Base-by-base conservation (phyloP, 2,113 vertebrate species). In the Excalfactoria chinensis region DNA sequence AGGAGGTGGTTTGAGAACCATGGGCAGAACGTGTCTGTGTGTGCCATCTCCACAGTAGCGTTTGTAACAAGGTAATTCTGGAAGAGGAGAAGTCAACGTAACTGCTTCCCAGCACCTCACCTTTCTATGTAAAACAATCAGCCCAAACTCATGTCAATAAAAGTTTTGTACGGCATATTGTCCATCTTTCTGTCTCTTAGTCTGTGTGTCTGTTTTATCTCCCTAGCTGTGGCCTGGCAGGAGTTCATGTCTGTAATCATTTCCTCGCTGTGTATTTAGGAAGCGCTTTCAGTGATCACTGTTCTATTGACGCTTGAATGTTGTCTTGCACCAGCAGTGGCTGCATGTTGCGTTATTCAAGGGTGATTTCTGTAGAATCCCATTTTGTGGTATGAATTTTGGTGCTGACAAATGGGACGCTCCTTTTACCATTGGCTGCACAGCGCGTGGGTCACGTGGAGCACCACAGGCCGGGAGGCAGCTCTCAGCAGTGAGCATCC, bases 91-190 rank as follows among this genome's bases (percentile, higher is more conserved):
- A 58, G 55, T 62, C 93, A 81, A 34, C 35, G 34, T 48, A 84
- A 53, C 81, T 68, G 40, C 73, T 91, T 78, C 78, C 75, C 56
- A 44, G 64, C 0, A 5, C 69, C 79, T 86, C 76, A 48, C 71
- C 90, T 91, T 83, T 92, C 15, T 83, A 51, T 91, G 85, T 96
- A 92, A 80, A 79, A 79, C 84, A 44, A 48, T 72, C 73, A 77
- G 89, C 40, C 82, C 76, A 91, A 91, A 85, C 62, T 96, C 87
- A 86, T 18, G 72, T 92, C 88, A 97, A 97, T 97, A 97, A 97
- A 97, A 69, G 70, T 95, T 97, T 95, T 95, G 89, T 97, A 96
- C 13, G 73, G 62, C 66, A 34, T 56, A 74, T 35, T 78, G 73
- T 78, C 43, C 43, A 43, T 93, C 78, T 67, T 74, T 53, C 74